Evolutionary conservation across 2,888 invertebrate species (phyloP), one percentile per base, ranked within the genome.

Genomic region (Caenorhabditis angaria): DNA sequence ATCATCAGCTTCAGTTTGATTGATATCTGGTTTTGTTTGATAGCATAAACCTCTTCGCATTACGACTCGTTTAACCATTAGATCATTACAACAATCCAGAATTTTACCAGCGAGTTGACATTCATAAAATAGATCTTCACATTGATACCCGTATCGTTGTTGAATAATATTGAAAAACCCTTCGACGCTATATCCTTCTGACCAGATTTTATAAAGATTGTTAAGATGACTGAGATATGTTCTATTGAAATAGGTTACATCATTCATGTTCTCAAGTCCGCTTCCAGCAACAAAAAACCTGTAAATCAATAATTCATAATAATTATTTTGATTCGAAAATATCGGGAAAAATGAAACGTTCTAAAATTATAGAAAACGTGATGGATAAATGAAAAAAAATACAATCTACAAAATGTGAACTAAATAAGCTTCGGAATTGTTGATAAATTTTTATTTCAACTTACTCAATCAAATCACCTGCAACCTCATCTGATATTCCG

Each of bases 1-100:
- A 54, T 85, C 85, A 60, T 85, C 85, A 5, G 84, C 83, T 70
- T 85, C 85, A 0, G 47, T 83, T 67, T 84, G 85, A 64, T 85
- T 85, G 12, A 85, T 70, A 35, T 66, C 60, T 27, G 65, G 65
- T 35, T 68, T 41, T 22, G 85, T 85, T 60, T 85, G 82, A 53
- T 80, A 85, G 64, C 85, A 85, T 5, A 85, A 62, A 5, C 85
- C 85, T n/a, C 85, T 64, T 32, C 85, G 57, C 83, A 85, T 84
- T 0, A 86, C 83, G 18, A 57, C 60, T 61, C 67, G 58, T 28
- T 67, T 65, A 5, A 65, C 67, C 63, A 85, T 85, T 24, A 85
- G 51, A 25, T 82, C 77, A 12, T 65, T 75, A 70, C 85, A 85
- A 65, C 85, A 85, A 57, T 84, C 76, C 29, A 75, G 41, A 8